These are phyloP conservation scores for Lophotriccus pileatus DNA, from an alignment of 2,797 vertebrate species.

Conservation along the genomic window DNA sequence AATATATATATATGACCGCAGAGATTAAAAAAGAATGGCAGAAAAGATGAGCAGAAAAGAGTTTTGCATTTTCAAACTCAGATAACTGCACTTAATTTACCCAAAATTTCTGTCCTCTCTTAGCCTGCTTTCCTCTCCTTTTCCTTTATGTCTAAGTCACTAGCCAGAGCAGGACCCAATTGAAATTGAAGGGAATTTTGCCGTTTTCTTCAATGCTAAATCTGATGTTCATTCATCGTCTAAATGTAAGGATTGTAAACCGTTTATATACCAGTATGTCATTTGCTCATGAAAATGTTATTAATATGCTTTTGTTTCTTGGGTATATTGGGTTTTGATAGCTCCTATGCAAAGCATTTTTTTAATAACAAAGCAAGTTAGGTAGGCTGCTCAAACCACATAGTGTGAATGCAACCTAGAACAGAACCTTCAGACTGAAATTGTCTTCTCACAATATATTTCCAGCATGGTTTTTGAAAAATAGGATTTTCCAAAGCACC, in stretches of 20 bases:
- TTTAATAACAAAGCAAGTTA: background rate
- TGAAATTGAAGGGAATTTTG: background rate
- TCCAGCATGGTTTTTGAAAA: background rate
- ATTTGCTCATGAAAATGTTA: background rate
- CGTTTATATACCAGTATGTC: background rate
- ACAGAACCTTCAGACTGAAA: background rate
- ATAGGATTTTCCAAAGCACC: background rate
- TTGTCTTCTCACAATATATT: background rate
- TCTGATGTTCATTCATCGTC: background rate
- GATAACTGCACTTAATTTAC: background rate
- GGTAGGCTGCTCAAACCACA: background rate
- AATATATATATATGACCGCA: background rate
- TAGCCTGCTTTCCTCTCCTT: background rate
- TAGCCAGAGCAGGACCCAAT: accelerated
- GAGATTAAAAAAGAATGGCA: background rate
- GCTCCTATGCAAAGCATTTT: background rate
- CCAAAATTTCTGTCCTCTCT: background rate
- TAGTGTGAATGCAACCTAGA: background rate
- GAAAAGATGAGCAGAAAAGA: background rate
- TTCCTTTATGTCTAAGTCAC: background rate
- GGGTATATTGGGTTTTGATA: background rate
- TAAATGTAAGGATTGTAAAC: background rate
- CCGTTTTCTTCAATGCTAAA: background rate
- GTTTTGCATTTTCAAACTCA: background rate
- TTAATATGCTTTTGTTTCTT: background rate